Conservation (phyloP, 2,797 vertebrate species). For the Lepidocolaptes lacrymiger region DNA sequence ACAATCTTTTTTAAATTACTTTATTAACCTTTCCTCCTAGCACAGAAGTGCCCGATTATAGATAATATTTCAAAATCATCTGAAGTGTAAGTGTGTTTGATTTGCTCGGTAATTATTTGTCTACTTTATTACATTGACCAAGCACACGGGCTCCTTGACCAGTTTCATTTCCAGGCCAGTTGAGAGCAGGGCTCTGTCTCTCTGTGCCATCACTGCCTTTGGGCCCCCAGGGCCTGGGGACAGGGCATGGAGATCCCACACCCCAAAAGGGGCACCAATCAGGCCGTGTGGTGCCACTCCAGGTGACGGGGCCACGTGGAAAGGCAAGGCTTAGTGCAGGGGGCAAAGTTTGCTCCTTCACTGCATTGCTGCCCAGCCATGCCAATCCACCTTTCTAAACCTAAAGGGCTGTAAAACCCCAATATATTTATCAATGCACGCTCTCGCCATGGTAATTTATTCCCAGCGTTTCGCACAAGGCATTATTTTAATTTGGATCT, state of each 20-base stretch:
- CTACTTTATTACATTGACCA: slow-evolving; percentile 82
- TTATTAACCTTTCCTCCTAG: slow-evolving; percentile 86
- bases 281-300: not conserved
- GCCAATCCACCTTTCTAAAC: slow-evolving; percentile 37
- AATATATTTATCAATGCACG: slow-evolving; percentile 4
- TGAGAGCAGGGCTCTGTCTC: slow-evolving; percentile 65
- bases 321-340: not conserved
- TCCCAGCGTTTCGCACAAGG: slow-evolving; percentile 8
- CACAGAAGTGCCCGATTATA: slow-evolving; percentile 85
- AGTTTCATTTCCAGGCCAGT: slow-evolving; percentile 79
- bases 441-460: slow-evolving; percentile 15
- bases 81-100: slow-evolving; percentile 84
- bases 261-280: not conserved
- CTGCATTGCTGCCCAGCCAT: not conserved
- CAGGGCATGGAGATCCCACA: not conserved
- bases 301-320: not conserved
- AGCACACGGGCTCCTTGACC: slow-evolving; percentile 78
- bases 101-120: slow-evolving; percentile 86
- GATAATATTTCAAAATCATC: slow-evolving; percentile 86
- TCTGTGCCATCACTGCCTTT: slow-evolving; percentile 37
- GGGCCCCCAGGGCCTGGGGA: not conserved
- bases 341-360: not conserved
- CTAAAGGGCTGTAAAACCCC: not conserved
- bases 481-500: slow-evolving; percentile 38
- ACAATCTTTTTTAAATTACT: slow-evolving; percentile 87